Evolutionary conservation across 2,888 invertebrate genomes (phyloP).

Genomic region (Erpobdella octoculata): DNA sequence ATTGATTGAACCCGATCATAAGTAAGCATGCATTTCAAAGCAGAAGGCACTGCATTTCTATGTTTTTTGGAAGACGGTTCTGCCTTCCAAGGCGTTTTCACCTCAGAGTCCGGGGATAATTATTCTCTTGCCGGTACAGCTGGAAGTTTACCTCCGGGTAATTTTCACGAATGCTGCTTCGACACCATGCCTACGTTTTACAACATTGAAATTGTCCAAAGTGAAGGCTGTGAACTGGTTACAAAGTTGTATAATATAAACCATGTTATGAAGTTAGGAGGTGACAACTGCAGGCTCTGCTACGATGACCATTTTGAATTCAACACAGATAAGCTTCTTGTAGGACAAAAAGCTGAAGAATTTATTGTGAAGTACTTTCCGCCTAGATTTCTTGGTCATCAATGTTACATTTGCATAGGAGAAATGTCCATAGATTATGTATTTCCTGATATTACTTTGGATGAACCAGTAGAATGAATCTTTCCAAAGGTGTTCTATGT

Average conservation of each 20-base stretch:
- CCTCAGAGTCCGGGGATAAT: not conserved
- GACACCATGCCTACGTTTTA: slow-evolving; percentile 24
- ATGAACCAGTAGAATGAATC: no score
- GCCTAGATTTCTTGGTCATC: slow-evolving; percentile 15
- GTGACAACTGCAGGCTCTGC: slow-evolving; percentile 38
- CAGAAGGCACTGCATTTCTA: slow-evolving; percentile 22
- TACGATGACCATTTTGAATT: slow-evolving; percentile 35
- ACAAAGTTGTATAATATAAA: slow-evolving; percentile 20
- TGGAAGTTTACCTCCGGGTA: slow-evolving; percentile 14
- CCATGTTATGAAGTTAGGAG: slow-evolving; percentile 37
- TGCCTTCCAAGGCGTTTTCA: slow-evolving; percentile 27
- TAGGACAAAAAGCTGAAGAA: slow-evolving; percentile 35
- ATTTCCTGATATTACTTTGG: no score
- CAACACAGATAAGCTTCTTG: slow-evolving; percentile 36
- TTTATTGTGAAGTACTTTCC: slow-evolving; percentile 36
- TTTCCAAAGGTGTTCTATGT: no score
- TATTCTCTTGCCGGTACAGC: slow-evolving; percentile 17
- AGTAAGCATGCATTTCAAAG: slow-evolving; percentile 22
- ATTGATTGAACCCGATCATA: no score
- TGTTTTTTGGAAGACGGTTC: slow-evolving; percentile 18
- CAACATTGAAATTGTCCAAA: slow-evolving; percentile 12
- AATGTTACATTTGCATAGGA: slow-evolving; percentile 28
- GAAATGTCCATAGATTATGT: slow-evolving; percentile 11
- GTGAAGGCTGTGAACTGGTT: slow-evolving; percentile 11
- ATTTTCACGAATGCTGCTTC: slow-evolving; percentile 30